Evolutionary conservation across 2,797 vertebrate species (phyloP), one percentile per base, ranked within the genome.

Genomic region (Pogonophryne albipinna): DNA sequence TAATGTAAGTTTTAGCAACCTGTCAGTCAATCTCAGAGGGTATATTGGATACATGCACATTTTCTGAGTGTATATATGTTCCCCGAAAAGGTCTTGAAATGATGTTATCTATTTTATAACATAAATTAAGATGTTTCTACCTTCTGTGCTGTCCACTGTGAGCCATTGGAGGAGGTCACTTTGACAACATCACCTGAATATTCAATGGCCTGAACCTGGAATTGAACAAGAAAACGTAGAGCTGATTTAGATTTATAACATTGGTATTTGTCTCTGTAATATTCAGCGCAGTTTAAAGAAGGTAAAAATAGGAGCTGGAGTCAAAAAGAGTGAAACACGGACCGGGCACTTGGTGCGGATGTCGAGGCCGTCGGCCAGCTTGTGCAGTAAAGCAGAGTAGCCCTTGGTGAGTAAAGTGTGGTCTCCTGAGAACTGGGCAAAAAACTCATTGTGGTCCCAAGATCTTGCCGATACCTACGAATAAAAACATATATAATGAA

Each of bases 381-480:
- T 97, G 63, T 96, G 95, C 38, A 97, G 95, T 71, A 99, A 83
- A 15, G 93, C 88, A 0, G 96, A 96, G 87, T 98, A 99, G 56
- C 98, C 98, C 42, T 95, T 92, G 2, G 91, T 96, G 51, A 99
- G 93, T 53, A 99, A 93, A 4, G 97, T 97, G 87, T 99, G 98
- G 87, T 99, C 98, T 85, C 98, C 98, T 87, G 98, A 97, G 94
- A 99, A 99, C 91, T 99, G 98, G 44, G 98, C 98, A 80, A 99
- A 99, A 89, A 98, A 98, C 87, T 99, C 98, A 58, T 99, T 99
- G 93, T 99, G 98, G 94, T 99, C 98, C 98, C 98, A 99, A 20
- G 97, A 99, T 70, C 97, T 95, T 44, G 97, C 97, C 0, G 98
- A 99, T 76, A 99, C 98, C 98, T 99, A 15, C 4, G 82, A 11